phyloP scores from a whole-genome alignment of 1,140 invertebrate species.

The Drosophila quadrilineata region DNA sequence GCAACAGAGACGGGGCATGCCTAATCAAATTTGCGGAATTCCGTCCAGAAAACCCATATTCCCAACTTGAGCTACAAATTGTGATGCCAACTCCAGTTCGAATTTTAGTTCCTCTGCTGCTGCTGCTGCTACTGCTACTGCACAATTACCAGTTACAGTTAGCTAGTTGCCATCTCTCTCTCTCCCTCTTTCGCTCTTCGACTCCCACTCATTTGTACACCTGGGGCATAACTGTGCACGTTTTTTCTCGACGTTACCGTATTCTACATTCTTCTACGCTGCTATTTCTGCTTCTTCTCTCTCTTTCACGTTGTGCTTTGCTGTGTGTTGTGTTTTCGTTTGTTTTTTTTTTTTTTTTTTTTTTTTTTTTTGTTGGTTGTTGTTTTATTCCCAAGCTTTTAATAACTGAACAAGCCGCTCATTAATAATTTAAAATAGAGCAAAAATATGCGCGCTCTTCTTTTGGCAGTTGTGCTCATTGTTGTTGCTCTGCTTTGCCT shows the following conservation, averaged over 20 bases:
- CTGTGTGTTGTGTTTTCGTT: not conserved
- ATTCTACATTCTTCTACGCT: not conserved
- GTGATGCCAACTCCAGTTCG: constrained; percentile 2
- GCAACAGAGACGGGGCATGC: constrained; percentile 33
- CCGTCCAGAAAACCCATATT: constrained; percentile 36
- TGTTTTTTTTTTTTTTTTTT: constrained; percentile 14
- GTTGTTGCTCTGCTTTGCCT: not conserved
- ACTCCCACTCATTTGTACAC: no score
- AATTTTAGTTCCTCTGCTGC: no score
- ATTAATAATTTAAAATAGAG: constrained; percentile 79
- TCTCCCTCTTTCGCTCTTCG: not conserved
- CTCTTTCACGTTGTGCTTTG: constrained; percentile 16
- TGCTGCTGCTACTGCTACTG: no score
- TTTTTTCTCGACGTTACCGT: no score
- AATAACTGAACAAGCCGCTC: constrained; percentile 79
- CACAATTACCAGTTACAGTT: no score
- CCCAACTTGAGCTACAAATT: not conserved
- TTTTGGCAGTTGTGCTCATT: constrained; percentile 4
- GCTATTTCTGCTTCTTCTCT: not conserved
- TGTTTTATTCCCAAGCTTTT: constrained; percentile 70
- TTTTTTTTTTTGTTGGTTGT: constrained; percentile 16
- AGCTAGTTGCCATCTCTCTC: not conserved
- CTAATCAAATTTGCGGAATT: constrained; percentile 64
- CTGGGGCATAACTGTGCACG: no score
- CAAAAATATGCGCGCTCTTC: constrained; percentile 62